These are phyloP conservation scores for Ceratoteleas bidentatus DNA, from an alignment of 1,140 invertebrate species.

Conservation along the genomic window DNA sequence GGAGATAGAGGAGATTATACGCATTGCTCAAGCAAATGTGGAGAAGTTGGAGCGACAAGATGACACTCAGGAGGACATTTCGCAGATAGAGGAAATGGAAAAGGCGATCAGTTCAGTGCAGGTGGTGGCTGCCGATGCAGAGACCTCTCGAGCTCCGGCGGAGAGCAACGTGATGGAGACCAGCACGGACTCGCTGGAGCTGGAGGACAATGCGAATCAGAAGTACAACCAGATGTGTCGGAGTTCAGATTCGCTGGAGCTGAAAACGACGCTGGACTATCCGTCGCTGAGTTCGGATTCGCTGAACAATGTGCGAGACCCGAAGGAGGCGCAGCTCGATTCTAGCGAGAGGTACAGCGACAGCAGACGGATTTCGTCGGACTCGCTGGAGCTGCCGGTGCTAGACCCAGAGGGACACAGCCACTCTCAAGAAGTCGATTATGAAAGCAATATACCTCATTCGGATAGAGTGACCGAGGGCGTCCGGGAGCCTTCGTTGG, in stretches of 20 bases:
- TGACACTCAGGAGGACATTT: conserved; percentile 80
- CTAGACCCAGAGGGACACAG: conserved; percentile 69
- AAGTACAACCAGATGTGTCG: conserved; percentile 73
- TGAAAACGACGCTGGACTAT: conserved; percentile 78
- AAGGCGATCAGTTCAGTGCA: conserved; percentile 39
- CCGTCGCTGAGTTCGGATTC: conserved; percentile 79
- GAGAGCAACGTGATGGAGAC: conserved; percentile 82
- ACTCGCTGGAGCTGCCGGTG: conserved; percentile 76
- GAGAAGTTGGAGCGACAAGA: conserved; percentile 84
- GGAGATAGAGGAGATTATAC: conserved; percentile 88
- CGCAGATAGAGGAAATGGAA: conserved; percentile 78
- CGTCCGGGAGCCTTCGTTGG: conserved; percentile 46
- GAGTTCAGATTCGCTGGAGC: conserved; percentile 79
- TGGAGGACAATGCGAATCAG: conserved; percentile 76
- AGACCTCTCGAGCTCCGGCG: conserved; percentile 20
- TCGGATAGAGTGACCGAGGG: conserved; percentile 63
- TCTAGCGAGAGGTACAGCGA: conserved; percentile 66
- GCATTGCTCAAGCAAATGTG: conserved; percentile 86
- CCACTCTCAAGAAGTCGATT: conserved; percentile 53
- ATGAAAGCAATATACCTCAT: conserved; percentile 62
- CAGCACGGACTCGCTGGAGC: conserved; percentile 85
- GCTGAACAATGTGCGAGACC: conserved; percentile 76
- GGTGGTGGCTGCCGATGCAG: conserved; percentile 69
- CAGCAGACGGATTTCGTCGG: conserved; percentile 77
- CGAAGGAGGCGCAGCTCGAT: conserved; percentile 69